Evolutionary conservation across 2,888 invertebrate species (phyloP).

Genomic region (Lasioglossum oenotherae): DNA sequence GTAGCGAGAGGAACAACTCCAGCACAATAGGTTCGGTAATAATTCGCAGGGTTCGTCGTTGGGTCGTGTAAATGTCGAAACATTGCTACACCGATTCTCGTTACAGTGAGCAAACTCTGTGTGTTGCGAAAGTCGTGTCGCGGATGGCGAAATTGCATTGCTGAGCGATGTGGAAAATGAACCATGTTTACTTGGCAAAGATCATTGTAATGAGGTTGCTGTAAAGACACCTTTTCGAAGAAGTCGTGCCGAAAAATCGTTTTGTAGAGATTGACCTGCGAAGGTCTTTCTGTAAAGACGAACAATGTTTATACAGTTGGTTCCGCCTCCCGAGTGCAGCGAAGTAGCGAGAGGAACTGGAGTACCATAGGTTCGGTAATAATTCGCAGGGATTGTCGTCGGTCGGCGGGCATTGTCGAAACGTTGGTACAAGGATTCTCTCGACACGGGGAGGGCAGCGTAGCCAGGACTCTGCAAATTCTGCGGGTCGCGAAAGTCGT

Average conservation of each 20-base stretch:
- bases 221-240: too few relatives aligned
- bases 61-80: background rate
- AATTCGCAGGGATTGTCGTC: conserved; percentile 22
- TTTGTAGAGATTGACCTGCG: background rate
- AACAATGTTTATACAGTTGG: background rate
- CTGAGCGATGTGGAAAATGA: conserved; percentile 41
- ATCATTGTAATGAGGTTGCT: background rate
- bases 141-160: conserved; percentile 63
- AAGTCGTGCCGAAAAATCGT: background rate
- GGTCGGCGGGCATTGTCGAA: background rate
- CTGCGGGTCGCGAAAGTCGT: conserved; percentile 21
- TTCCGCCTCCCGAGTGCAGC: background rate
- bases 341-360: background rate
- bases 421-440: conserved; percentile 19
- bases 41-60: conserved; percentile 20
- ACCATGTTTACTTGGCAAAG: background rate
- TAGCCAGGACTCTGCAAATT: background rate
- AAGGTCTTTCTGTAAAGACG: background rate
- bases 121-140: conserved; percentile 34
- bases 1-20: background rate
- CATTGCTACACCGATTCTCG: conserved; percentile 11
- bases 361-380: background rate
- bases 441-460: background rate
- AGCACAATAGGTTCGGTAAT: background rate
- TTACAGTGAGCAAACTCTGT: background rate